Evolutionary conservation across 1,140 invertebrate species (phyloP).

Genomic region (Samia ricini): DNA sequence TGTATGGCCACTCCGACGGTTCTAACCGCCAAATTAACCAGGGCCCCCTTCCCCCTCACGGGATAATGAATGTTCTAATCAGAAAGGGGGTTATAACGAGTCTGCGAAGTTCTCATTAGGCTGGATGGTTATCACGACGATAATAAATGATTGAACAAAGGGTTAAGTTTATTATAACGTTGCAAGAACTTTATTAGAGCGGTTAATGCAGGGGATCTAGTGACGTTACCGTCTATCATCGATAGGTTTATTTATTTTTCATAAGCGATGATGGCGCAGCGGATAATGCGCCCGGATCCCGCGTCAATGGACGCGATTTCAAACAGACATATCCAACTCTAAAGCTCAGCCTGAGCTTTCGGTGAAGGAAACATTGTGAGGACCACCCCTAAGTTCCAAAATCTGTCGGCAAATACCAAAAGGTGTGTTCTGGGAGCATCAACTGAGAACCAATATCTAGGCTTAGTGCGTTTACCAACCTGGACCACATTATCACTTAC

Average conservation of each 20-base stretch:
- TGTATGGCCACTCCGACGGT: conserved; percentile 40
- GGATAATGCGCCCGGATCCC: too few species aligned
- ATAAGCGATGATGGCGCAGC: too few species aligned
- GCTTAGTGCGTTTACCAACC: too few species aligned
- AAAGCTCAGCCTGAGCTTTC: too few species aligned
- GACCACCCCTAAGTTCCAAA: too few species aligned
- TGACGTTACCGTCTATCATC: conserved; percentile 5
- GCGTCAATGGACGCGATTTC: too few species aligned
- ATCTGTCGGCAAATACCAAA: too few species aligned
- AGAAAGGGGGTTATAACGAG: conserved; percentile 33
- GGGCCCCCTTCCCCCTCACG: conserved; percentile 23
- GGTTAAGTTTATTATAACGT: conserved; percentile 69
- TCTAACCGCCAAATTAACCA: conserved; percentile 25
- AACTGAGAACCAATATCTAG: too few species aligned
- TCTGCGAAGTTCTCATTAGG: conserved; percentile 44
- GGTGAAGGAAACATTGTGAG: too few species aligned
- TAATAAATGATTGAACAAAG: conserved; percentile 73
- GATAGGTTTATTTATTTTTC: background rate
- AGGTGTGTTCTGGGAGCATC: too few species aligned
- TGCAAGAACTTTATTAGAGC: conserved; percentile 69
- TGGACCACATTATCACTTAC: too few species aligned
- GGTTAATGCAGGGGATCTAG: conserved; percentile 47
- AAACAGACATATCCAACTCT: background rate
- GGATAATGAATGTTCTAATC: conserved; percentile 27
- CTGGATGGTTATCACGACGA: conserved; percentile 36